Base-by-base conservation (phyloP, 2,888 invertebrate genomes). In the Drosophila kanekoi region DNA sequence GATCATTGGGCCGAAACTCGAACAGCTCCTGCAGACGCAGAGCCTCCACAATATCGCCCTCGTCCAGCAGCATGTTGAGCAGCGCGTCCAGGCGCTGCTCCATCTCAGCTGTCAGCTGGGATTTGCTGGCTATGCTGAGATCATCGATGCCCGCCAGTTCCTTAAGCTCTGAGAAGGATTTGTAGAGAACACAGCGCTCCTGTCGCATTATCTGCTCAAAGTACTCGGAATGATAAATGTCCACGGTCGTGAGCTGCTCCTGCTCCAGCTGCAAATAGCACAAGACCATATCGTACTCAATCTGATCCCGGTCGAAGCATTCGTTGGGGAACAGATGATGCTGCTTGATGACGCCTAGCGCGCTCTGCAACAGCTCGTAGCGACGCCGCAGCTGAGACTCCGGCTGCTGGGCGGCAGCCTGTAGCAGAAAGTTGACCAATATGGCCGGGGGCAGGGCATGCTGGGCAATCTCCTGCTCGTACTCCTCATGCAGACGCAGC, bases 381-480 rank as follows among this genome's bases (percentile, higher is more conserved):
- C 94, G 94, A 32, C 89, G 89, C 0, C 70, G 61, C 3, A 80
- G 73, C 0, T 79, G 57, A 20, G 93, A 91, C 1, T 68, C 68
- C 0, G 85, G 85, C 33, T 95, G 93, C 68, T 93, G 93, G 3
- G 93, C 93, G 0, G 94, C 93, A 0, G 90, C 89, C 57, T 93
- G 93, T 1, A 94, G 92, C 41, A 95, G 94, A 89, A 96, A 96
- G 71, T 94, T 93, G 0, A 95, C 94, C 1, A 95, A 94, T 16
- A 94, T 93, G 67, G 94, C 93, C 14, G 95, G 94, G 0, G 94
- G 92, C 0, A 96, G 94, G 0, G 94, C 92, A 54, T 95, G 94
- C 35, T 93, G 92, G 76, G 93, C 93, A 72, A 96, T 95, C 52
- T 94, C 94, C 49, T 93, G 91, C 68, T 95, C 94, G 77, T 95